phyloP scores from a whole-genome alignment of 2,113 vertebrate species.

The Tetrao urogallus region DNA sequence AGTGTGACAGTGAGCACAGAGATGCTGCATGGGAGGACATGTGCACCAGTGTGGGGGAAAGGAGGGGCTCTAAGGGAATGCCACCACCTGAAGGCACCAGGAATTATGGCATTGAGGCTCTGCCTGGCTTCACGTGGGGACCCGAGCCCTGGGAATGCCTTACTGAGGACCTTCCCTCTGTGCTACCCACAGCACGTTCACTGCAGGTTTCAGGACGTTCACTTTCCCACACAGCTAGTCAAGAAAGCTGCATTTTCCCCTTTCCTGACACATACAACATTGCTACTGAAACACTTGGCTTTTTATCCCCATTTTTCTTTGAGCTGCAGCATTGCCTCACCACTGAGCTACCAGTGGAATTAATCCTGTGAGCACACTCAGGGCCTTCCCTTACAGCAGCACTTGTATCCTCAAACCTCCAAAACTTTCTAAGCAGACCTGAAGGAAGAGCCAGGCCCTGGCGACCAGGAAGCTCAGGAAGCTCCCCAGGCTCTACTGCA shows the following conservation, averaged over 20 bases:
- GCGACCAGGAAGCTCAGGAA: neutral
- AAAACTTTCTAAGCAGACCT: conserved; percentile 11
- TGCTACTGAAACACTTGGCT: neutral
- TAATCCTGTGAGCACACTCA: conserved; percentile 51
- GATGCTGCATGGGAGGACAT: neutral
- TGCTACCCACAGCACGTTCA: neutral
- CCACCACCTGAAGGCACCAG: neutral
- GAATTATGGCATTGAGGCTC: neutral
- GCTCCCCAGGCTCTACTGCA: neutral
- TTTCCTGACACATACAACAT: neutral
- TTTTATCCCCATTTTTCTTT: conserved; percentile 12
- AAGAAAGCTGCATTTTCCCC: neutral
- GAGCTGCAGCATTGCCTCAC: conserved; percentile 24
- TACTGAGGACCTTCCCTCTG: neutral
- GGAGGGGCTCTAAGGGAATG: neutral
- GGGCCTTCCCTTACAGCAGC: conserved; percentile 29
- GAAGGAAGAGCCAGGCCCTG: neutral
- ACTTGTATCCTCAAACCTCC: conserved; percentile 27
- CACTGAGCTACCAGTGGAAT: conserved; percentile 24
- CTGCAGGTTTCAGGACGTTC: neutral
- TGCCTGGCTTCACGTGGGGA: neutral
- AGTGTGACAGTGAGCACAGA: neutral
- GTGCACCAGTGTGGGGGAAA: neutral
- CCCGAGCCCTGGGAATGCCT: neutral
- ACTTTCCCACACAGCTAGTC: neutral